Evolutionary conservation across 2,888 invertebrate species (phyloP).

Genomic region (Nesidiocoris tenuis): DNA sequence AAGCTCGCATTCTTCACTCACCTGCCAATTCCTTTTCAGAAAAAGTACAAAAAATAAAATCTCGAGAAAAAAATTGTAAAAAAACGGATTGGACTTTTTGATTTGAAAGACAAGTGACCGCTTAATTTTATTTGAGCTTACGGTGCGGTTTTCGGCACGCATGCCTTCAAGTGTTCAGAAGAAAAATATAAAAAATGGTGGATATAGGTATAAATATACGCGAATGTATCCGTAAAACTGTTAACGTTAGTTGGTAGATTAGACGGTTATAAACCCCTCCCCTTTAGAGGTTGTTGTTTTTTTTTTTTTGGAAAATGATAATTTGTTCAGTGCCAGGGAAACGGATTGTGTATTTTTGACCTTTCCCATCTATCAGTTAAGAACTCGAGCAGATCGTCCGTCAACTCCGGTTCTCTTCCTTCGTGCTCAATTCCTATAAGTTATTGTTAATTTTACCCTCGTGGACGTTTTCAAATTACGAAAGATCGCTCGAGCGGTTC

Average conservation of each 20-base stretch:
- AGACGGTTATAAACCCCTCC: not conserved
- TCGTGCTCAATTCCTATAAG: not conserved
- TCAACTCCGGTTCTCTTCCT: not conserved
- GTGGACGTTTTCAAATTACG: not conserved
- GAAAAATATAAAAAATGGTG: not conserved
- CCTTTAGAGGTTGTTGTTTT: not conserved
- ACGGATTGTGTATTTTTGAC: not conserved
- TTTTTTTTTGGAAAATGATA: too few relatives aligned
- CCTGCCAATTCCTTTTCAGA: conserved; percentile 19
- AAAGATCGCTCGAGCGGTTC: not conserved
- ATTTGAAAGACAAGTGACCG: too few relatives aligned
- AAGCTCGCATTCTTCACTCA: not conserved
- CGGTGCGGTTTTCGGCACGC: not conserved
- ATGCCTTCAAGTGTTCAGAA: not conserved
- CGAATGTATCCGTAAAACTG: not conserved
- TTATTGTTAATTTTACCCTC: not conserved
- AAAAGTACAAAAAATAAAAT: not conserved
- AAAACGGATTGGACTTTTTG: not conserved
- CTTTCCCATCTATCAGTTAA: not conserved
- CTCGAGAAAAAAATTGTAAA: not conserved
- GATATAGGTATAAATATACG: not conserved
- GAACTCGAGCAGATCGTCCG: not conserved
- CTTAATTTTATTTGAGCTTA: not conserved
- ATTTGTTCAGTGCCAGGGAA: not conserved
- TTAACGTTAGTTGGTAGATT: not conserved